A percentile compares a stretch with the other conserved stretches of the same genome.
Conservation (phyloP, 2,797 vertebrate species). For the Erpetoichthys calabaricus region DNA sequence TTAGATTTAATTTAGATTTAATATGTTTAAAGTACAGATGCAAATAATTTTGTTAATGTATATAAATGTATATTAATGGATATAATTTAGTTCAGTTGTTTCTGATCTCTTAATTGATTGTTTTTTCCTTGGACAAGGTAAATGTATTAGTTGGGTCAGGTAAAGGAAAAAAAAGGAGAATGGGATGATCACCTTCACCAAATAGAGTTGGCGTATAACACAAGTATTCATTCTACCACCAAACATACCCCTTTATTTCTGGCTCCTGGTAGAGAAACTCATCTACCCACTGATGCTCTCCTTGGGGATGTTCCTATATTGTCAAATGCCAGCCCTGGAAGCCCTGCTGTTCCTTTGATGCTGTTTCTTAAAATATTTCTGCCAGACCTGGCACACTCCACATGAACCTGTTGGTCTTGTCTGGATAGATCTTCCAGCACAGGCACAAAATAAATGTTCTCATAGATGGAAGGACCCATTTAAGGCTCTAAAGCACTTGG, state of each 20-base stretch:
- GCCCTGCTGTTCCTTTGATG: no score
- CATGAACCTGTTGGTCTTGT: conserved; percentile 5
- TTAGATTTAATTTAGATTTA: no score
- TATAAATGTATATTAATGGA: no score
- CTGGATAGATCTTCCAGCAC: no score
- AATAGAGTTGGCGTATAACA: conserved; percentile 12
- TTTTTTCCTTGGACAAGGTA: no score
- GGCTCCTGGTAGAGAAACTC: conserved; percentile 9
- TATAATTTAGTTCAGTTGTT: no score
- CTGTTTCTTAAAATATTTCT: neutral
- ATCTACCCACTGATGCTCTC: conserved; percentile 11
- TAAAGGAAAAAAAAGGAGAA: conserved; percentile 7
- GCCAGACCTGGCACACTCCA: conserved; percentile 8
- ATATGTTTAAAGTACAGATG: no score
- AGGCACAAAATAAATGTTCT: no score
- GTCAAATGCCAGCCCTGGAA: conserved; percentile 6
- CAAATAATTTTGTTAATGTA: no score
- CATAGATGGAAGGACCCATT: conserved; percentile 7
- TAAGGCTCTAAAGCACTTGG: conserved; percentile 6
- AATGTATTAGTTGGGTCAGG: no score
- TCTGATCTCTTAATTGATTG: no score
- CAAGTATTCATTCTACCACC: conserved; percentile 11
- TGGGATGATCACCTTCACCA: conserved; percentile 16
- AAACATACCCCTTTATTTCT: conserved; percentile 14
- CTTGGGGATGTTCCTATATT: neutral